Percentiles rank a stretch among this genome's conserved stretches.
Evolutionary conservation across 2,797 vertebrate genomes (phyloP).

Genomic region (Manis pentadactyla): DNA sequence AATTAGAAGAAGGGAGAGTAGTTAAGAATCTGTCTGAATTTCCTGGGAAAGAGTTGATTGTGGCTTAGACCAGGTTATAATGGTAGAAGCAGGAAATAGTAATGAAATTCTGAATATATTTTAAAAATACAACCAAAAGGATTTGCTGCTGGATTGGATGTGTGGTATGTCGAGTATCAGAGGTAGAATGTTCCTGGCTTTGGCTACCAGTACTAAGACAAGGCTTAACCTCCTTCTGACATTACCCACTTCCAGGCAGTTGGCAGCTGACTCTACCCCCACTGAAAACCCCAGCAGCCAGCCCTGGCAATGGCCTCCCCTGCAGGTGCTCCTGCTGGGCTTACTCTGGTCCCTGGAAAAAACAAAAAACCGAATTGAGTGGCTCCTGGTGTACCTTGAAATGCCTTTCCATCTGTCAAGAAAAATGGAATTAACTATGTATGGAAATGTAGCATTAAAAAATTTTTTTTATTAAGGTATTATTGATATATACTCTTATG

Average conservation of each 20-base stretch:
- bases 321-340: no score
- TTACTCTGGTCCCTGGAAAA: background rate
- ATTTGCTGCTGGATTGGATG: background rate
- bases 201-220: background rate
- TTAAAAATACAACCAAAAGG: background rate
- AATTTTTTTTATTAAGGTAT: no score
- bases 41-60: background rate
- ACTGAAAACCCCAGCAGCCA: background rate
- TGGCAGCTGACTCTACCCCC: background rate
- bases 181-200: background rate
- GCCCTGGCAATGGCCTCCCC: background rate
- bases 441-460: background rate
- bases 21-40: background rate
- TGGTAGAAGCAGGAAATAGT: background rate
- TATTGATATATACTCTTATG: no score
- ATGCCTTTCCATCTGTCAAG: background rate
- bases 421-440: slow-evolving; percentile 18
- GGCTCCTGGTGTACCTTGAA: background rate
- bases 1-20: slow-evolving; percentile 16
- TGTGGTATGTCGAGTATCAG: background rate
- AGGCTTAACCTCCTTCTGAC: background rate
- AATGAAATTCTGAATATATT: background rate
- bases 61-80: background rate
- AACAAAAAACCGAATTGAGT: background rate
- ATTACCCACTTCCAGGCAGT: background rate